Evolutionary conservation across 2,797 vertebrate species (phyloP).

Genomic region (Pseudopleuronectes americanus): DNA sequence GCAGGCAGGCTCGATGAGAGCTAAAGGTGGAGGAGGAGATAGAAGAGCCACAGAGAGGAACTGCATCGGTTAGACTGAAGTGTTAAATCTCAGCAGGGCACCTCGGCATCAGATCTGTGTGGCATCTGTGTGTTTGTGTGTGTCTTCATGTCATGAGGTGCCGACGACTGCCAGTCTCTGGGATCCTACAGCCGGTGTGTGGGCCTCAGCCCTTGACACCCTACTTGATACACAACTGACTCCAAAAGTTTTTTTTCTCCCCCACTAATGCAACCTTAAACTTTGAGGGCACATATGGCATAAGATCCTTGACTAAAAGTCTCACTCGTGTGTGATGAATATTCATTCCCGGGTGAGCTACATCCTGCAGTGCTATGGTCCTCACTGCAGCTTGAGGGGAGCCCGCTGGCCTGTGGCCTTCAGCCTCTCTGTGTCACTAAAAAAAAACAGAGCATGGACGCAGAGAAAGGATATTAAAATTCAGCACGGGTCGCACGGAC

Average conservation of each 20-base stretch:
- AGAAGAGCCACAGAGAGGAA: conserved; percentile 52
- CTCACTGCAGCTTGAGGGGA: conserved; percentile 47
- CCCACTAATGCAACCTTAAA: conserved; percentile 13
- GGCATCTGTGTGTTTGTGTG: conserved; percentile 45
- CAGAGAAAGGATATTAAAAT: conserved; percentile 45
- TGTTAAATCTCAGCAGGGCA: conserved; percentile 67
- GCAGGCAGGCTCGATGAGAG: conserved; percentile 50
- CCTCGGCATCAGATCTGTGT: conserved; percentile 54
- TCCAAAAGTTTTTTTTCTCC: conserved; percentile 48
- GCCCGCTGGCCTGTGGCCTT: conserved; percentile 58
- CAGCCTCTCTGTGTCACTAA: conserved; percentile 45
- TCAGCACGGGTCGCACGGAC: conserved; percentile 43
- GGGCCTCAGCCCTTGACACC: conserved; percentile 53
- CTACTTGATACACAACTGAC: conserved; percentile 35
- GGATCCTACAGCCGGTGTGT: conserved; percentile 70
- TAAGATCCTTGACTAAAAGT: conserved; percentile 36
- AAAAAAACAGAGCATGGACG: conserved; percentile 36
- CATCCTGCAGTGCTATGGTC: conserved; percentile 51
- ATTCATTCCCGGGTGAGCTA: conserved; percentile 39
- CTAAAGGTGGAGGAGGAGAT: conserved; percentile 71
- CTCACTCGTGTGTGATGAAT: conserved; percentile 33
- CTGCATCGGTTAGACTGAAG: conserved; percentile 58
- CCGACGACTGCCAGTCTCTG: conserved; percentile 34
- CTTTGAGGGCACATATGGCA: conserved; percentile 25
- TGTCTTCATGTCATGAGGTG: conserved; percentile 55